A percentile compares a stretch with the other conserved stretches of the same genome.
Evolutionary conservation across 2,113 vertebrate genomes (phyloP).

Genomic region (Nycticryphes semicollaris): DNA sequence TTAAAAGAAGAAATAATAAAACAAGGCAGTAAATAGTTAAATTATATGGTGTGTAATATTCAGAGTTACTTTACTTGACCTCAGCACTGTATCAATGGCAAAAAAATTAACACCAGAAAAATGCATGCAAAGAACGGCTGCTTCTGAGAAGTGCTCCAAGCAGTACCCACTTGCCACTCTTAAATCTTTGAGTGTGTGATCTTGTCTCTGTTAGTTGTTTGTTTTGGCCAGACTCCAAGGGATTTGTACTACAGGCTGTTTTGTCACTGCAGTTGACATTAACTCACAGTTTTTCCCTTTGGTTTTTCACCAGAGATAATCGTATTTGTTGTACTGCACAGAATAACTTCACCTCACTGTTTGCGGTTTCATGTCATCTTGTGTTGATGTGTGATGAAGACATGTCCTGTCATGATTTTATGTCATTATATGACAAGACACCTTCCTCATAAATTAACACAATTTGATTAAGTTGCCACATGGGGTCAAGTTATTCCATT

Average conservation of each 20-base stretch:
- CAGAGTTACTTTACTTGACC: neutral
- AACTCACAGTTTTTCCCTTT: conserved; percentile 33
- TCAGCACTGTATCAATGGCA: neutral
- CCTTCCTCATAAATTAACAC: conserved; percentile 43
- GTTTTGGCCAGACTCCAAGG: conserved; percentile 46
- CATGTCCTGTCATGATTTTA: conserved; percentile 23
- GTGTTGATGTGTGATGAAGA: conserved; percentile 27
- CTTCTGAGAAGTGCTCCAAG: neutral
- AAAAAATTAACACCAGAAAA: conserved; percentile 29
- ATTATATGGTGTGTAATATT: neutral
- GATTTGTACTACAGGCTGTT: conserved; percentile 38
- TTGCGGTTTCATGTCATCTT: neutral
- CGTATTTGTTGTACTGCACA: neutral
- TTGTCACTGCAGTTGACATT: conserved; percentile 36
- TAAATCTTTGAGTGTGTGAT: conserved; percentile 10
- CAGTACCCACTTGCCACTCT: neutral
- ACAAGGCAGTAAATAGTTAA: conserved; percentile 23
- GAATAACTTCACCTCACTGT: neutral
- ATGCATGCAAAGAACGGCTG: neutral
- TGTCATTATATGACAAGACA: conserved; percentile 10
- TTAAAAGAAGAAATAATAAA: neutral
- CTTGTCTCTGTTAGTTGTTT: conserved; percentile 32
- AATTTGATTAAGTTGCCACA: neutral
- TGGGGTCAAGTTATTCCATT: neutral
- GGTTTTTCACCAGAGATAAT: neutral